Evolutionary conservation across 2,797 vertebrate genomes (phyloP), one percentile per base, ranked within the genome.

Genomic region (Lindbergichthys nudifrons): DNA sequence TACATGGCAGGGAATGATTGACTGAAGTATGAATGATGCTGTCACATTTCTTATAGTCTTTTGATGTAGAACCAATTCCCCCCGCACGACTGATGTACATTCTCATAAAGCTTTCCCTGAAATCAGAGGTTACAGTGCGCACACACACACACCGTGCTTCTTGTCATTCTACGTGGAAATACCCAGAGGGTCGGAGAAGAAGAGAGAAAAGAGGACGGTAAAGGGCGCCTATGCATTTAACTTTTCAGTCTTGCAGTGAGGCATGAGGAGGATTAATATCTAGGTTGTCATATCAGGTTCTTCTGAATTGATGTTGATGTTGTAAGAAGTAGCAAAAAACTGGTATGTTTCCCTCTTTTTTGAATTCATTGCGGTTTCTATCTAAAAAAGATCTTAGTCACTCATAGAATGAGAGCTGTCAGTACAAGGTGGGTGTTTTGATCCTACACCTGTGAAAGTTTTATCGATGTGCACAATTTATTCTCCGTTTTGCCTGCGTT

Each of bases 21-120:
- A 84, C 41, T 79, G 71, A 72, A 80, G 80, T 51, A 45, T 63
- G 71, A 85, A 54, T 70, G 67, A 79, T 72, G 48, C 72, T 59
- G 59, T 76, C 71, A 74, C 14, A 58, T 78, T 81, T 79, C 63
- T 26, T 43, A 71, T 50, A 32, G 45, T 73, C 53, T 70, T 81
- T 76, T 74, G 57, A 83, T 86, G 50, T 70, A 63, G 65, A 81
- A 42, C 66, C 73, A 65, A 54, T 81, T 42, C 66, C 57, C 41
- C 48, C 52, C 14, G 52, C 43, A 63, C 62, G 80, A 60, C 47
- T 68, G 70, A 85, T 73, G 65, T 68, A 48, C n/a, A 75, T 83
- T 65, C 77, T 71, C 46, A 53, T 51, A 59, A 9, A 3, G 18
- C 58, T 66, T 74, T 60, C 56, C 50, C 51, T n/a, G 30, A 68